phyloP scores from a whole-genome alignment of 2,113 vertebrate species.

The Nycticorax nycticorax region DNA sequence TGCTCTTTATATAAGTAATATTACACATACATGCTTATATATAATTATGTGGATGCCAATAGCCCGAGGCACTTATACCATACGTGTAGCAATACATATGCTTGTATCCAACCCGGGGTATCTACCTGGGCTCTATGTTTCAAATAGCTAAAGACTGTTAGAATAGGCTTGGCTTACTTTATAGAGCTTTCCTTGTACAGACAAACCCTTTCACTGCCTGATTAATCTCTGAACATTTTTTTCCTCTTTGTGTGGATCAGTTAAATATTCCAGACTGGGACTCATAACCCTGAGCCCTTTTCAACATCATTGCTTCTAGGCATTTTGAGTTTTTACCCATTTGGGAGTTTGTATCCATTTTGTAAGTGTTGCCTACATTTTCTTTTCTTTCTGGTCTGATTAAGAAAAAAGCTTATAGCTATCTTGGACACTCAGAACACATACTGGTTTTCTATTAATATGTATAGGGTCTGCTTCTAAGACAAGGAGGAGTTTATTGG shows the following conservation, averaged over 20 bases:
- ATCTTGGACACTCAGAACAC: background rate
- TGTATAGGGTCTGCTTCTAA: constrained; percentile 3
- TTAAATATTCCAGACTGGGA: background rate
- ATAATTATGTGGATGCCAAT: background rate
- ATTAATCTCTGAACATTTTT: background rate
- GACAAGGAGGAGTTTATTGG: constrained; percentile 13
- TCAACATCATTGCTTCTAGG: background rate
- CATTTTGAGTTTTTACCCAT: background rate
- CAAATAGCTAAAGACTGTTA: background rate
- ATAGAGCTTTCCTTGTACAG: background rate
- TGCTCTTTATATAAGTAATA: background rate
- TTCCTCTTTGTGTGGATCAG: background rate
- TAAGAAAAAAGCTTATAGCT: background rate
- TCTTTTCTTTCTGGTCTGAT: background rate
- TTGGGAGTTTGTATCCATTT: background rate
- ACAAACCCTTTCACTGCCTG: background rate
- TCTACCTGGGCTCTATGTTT: background rate
- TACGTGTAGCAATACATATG: background rate
- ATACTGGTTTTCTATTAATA: background rate
- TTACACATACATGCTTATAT: background rate
- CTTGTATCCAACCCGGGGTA: background rate
- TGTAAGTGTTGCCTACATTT: background rate
- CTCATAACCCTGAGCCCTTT: background rate
- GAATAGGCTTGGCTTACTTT: background rate
- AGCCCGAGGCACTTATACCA: background rate